Percentiles rank a stretch among this genome's conserved stretches.
phyloP scores from a whole-genome alignment of 2,888 invertebrate species.

The Sepioteuthis lessoniana region DNA sequence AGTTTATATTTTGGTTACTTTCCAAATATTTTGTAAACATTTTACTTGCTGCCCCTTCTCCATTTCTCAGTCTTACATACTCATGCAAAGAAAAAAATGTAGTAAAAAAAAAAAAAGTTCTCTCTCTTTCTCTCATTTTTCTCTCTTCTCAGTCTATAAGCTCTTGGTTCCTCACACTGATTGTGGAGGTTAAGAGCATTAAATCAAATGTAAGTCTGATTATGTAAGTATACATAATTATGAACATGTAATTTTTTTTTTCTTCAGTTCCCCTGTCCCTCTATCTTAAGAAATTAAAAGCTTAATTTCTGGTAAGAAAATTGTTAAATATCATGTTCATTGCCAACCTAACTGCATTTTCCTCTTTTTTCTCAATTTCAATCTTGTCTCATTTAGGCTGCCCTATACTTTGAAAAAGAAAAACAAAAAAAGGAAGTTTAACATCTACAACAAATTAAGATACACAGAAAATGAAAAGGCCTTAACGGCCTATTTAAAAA shows the following conservation, averaged over 20 bases:
- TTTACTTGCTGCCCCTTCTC: slow-evolving; percentile 42
- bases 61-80: neutral
- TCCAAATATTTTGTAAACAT: neutral
- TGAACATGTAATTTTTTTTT: neutral
- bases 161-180: neutral
- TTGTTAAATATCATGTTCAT: neutral
- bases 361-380: slow-evolving; percentile 12
- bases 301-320: neutral
- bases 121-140: neutral
- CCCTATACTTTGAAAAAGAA: neutral
- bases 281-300: neutral
- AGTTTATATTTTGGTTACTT: neutral
- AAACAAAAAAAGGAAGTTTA: neutral
- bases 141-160: neutral
- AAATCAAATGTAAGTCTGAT: neutral
- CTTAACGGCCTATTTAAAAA: neutral
- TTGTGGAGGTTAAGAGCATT: neutral
- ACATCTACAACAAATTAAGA: neutral
- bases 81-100: neutral
- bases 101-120: neutral
- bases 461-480: neutral
- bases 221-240: neutral
- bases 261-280: neutral
- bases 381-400: slow-evolving; percentile 24
- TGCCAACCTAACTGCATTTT: slow-evolving; percentile 11